Base-by-base conservation (phyloP, 2,113 vertebrate species). In the Lates calcarifer region DNA sequence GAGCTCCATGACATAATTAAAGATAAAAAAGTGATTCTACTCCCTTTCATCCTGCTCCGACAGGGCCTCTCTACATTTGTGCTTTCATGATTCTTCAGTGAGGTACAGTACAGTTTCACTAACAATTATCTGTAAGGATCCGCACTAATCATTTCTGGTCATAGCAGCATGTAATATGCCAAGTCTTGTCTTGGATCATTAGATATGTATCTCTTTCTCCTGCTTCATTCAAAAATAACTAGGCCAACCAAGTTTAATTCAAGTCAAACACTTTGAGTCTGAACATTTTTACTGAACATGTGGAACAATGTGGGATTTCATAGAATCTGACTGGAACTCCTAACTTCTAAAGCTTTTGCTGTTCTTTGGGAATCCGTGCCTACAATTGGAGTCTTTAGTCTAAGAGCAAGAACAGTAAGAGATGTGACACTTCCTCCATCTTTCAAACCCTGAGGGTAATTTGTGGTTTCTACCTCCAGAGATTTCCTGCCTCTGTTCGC, bases 371-470 rank as follows among this genome's bases (percentile, higher is more conserved):
- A 60, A 37, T 58, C 35, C 20, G n/a, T 63, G 58, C 29, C 4
- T 64, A 18, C 0, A 3, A 75, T 24, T 11, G 9, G 9, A 58
- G 35, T 29, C 37, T 75, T 76, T 55, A 66, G n/a, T 51, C 33
- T 26, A 14, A 39, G 66, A 60, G 11, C 17, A 64, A 64, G 29
- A 71, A 41, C 15, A 64, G 33, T 37, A 37, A 65, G 33, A 73
- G 29, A 77, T 74, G 11, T 63, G 68, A 65, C 81, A 75, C 74
- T 62, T 72, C 76, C 70, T 8, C 31, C 53, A 70, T 77, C 55
- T 72, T 80, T 83, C 24, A 82, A 39, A 79, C 57, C 62, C 75
- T 84, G 28, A 31, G 70, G 66, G 53, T 91, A 79, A 91, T 82
- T 79, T 90, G 80, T 79, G 77, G 65, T 82, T 84, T 81, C 74